Percentiles rank a stretch among this genome's conserved stretches.
Conservation (phyloP, 2,888 invertebrate species). For the Pristionchus maxplancki region DNA sequence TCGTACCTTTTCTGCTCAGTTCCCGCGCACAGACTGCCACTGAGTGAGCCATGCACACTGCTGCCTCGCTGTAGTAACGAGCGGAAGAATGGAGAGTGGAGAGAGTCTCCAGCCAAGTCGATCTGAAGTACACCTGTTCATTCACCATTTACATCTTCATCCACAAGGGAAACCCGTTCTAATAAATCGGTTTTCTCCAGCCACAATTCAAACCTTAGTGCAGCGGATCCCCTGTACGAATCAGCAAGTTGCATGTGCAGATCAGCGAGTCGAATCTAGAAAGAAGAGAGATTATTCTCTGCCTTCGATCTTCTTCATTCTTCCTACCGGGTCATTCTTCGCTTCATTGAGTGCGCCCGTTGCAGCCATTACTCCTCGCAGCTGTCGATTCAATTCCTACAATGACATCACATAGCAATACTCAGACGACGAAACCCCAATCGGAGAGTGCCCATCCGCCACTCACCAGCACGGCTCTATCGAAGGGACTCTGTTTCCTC, state of each 20-base stretch:
- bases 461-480: conserved; percentile 67
- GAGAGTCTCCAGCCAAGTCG: conserved; percentile 87
- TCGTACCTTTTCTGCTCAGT: conserved; percentile 82
- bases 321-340: conserved; percentile 89
- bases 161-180: background rate
- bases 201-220: conserved; percentile 87
- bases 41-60: conserved; percentile 91
- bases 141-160: background rate
- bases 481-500: conserved; percentile 66
- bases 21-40: conserved; percentile 96
- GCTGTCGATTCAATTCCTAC: conserved; percentile 92
- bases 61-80: conserved; percentile 90
- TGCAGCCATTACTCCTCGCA: conserved; percentile 94
- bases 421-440: too few species aligned
- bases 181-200: background rate
- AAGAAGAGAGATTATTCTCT: background rate
- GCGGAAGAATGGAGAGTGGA: conserved; percentile 84
- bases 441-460: too few species aligned
- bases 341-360: conserved; percentile 93
- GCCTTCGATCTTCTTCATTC: too few species aligned
- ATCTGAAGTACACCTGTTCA: background rate
- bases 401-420: too few species aligned
- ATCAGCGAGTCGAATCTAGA: conserved; percentile 78
- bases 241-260: conserved; percentile 80
- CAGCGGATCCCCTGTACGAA: conserved; percentile 87